Evolutionary conservation across 2,113 vertebrate genomes (phyloP).

Genomic region (Xiphias gladius): DNA sequence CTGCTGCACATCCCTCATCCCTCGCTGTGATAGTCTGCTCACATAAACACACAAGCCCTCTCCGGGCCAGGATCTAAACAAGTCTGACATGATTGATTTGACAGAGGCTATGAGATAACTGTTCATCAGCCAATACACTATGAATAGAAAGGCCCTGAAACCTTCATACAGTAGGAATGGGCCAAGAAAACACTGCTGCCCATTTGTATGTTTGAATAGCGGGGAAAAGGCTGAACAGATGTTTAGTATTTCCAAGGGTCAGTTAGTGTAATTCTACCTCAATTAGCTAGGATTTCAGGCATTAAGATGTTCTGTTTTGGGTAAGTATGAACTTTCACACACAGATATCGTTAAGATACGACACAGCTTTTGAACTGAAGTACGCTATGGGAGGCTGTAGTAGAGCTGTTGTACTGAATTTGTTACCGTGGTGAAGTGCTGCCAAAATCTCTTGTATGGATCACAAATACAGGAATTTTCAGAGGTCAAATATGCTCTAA

Average conservation of each 20-base stretch:
- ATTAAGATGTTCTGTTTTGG: conserved; percentile 61
- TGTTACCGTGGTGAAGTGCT: neutral
- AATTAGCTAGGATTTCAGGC: conserved; percentile 62
- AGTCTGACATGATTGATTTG: conserved; percentile 83
- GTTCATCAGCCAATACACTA: conserved; percentile 77
- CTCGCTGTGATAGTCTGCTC: conserved; percentile 74
- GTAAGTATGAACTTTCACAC: conserved; percentile 65
- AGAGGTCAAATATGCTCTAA: neutral
- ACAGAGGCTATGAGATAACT: conserved; percentile 81
- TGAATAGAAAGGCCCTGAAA: conserved; percentile 76
- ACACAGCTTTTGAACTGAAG: conserved; percentile 8
- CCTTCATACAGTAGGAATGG: conserved; percentile 49
- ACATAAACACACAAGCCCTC: conserved; percentile 77
- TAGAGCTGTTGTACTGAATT: neutral
- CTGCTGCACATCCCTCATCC: conserved; percentile 73
- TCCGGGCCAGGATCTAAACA: conserved; percentile 81
- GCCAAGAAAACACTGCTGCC: conserved; percentile 61
- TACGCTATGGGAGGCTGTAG: neutral
- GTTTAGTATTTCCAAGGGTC: conserved; percentile 70
- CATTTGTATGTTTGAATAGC: conserved; percentile 62
- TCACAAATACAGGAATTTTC: neutral
- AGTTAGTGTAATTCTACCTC: conserved; percentile 64
- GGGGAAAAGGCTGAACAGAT: conserved; percentile 58
- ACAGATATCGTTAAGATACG: conserved; percentile 42
- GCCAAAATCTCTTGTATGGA: neutral